phyloP scores from a whole-genome alignment of 1,140 invertebrate genomes.

The Drosophila pseudoananassae region DNA sequence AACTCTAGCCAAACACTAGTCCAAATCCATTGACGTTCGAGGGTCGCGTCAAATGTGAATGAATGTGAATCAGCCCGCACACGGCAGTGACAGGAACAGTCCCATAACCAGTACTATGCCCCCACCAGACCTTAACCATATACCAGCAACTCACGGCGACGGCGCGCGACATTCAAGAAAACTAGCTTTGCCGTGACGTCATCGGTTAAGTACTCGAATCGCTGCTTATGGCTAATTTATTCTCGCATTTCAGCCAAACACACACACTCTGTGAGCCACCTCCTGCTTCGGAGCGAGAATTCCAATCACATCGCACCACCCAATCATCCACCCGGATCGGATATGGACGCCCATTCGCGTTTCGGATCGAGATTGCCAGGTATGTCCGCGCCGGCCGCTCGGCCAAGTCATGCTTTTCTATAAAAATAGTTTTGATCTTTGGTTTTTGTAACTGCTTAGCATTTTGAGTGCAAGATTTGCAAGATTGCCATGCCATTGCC shows the following conservation, averaged over 20 bases:
- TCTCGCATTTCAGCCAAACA: conserved; percentile 56
- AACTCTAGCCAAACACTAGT: conserved; percentile 46
- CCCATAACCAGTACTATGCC: conserved; percentile 14
- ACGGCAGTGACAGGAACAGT: conserved; percentile 16
- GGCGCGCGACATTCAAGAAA: conserved; percentile 39
- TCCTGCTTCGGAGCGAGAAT: conserved; percentile 41
- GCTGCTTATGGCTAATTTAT: conserved; percentile 67
- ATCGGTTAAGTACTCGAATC: conserved; percentile 34
- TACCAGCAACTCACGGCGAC: conserved; percentile 6
- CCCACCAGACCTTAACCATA: conserved; percentile 3
- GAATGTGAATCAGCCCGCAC: conserved; percentile 60
- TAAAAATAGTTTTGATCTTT: conserved; percentile 38
- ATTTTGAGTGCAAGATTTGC: conserved; percentile 38
- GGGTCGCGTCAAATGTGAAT: conserved; percentile 35
- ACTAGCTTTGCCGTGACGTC: conserved; percentile 62
- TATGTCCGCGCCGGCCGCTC: conserved; percentile 45
- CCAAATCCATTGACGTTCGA: conserved; percentile 42
- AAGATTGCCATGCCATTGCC: no score
- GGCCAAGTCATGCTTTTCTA: conserved; percentile 19
- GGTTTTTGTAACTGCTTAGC: conserved; percentile 41
- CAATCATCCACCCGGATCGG: conserved; percentile 7
- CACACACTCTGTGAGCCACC: conserved; percentile 23
- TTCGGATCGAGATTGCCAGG: conserved; percentile 69
- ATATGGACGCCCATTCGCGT: conserved; percentile 73
- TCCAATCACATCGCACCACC: conserved; percentile 38